Evolutionary conservation across 1,140 invertebrate genomes (phyloP), one percentile per base, ranked within the genome.

Genomic region (Leguminivora glycinivorella): DNA sequence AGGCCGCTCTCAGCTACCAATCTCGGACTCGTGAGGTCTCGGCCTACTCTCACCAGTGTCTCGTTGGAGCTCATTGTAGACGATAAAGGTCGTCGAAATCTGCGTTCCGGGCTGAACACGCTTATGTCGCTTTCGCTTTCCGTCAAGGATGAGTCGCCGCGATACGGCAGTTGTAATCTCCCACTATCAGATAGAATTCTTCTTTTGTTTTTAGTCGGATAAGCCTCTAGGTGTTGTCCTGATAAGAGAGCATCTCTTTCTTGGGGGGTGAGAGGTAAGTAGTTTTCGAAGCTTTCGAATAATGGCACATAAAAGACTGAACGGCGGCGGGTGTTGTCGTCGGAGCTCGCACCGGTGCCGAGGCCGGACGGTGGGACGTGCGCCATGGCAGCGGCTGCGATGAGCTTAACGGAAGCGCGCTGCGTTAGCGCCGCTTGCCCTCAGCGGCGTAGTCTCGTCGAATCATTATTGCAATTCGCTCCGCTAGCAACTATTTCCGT

Each of bases 291-390:
- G 75, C 90, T 92, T 75, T 92, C 91, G 17, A 93, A 92, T 69
- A 94, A 81, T 72, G 93, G 93, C 68, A 94, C 92, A 77, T 94
- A 94, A 84, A 94, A 94, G 68, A 93, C 92, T 60, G 93, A 94
- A 60, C 93, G 92, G 38, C 93, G 92, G 12, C 93, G 85, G 29
- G 84, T 79, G 74, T 88, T 83, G 58, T 92, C 91, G 72, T 85
- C 90, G 83, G 19, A 52, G 47, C 47, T 52, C 47, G 79, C 84
- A 78, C 80, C 82, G 75, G 80, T 70, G 70, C 81, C 77, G 63
- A 77, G 77, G 67, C 80, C 80, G 25, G 86, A 81, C 40, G 86
- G 83, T 73, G 86, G 74, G 29, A 82, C 72, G 74, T 80, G 75
- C 70, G 89, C 83, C 89, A 90, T 90, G 73, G 75, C 80, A 77